phyloP scores from a whole-genome alignment of 2,113 vertebrate genomes.

The Phycodurus eques region DNA sequence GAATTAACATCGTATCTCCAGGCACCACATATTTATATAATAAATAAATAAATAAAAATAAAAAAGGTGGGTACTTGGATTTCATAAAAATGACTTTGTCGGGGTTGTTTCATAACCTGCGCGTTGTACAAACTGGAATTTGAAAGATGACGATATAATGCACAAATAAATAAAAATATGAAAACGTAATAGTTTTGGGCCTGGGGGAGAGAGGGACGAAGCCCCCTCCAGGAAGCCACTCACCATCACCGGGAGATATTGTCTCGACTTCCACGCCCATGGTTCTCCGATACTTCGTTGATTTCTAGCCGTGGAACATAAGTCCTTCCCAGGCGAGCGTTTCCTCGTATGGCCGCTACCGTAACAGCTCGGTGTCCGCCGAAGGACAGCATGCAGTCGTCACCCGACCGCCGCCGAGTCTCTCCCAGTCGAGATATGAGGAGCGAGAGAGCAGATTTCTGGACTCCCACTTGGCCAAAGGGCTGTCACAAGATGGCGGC shows the following conservation, averaged over 20 bases:
- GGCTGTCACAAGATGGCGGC: constrained; percentile 6
- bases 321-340: constrained; percentile 11
- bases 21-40: no score
- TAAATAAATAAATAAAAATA: no score
- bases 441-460: neutral
- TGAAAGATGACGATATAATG: neutral
- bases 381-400: constrained; percentile 10
- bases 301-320: constrained; percentile 35
- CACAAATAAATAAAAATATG: neutral
- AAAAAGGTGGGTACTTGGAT: no score
- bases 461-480: neutral
- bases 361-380: constrained; percentile 25
- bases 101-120: no score
- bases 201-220: constrained; percentile 4
- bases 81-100: no score
- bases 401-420: constrained; percentile 5
- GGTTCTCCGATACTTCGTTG: constrained; percentile 30
- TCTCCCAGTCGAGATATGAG: constrained; percentile 1
- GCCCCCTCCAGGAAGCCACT: constrained; percentile 34
- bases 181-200: neutral
- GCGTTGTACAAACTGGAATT: no score
- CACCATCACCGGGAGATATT: constrained; percentile 94
- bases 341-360: constrained; percentile 17
- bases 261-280: constrained; percentile 97
- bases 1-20: no score